A percentile compares a stretch with the other conserved stretches of the same genome.
phyloP scores from a whole-genome alignment of 2,888 invertebrate genomes.

The Microctonus brassicae region DNA sequence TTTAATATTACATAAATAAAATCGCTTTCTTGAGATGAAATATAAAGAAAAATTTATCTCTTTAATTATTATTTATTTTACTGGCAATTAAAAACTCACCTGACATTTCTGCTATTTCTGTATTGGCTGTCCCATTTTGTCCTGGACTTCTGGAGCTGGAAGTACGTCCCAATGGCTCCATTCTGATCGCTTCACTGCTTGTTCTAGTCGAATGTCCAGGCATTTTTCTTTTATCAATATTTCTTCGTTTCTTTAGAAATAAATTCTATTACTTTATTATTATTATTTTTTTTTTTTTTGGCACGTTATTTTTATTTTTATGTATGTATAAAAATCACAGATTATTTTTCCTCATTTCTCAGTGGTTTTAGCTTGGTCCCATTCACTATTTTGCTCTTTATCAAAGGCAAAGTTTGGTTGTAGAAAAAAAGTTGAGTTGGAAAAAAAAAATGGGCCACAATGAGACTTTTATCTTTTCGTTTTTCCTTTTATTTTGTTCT shows the following conservation, averaged over 20 bases:
- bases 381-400: neutral
- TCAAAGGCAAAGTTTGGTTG: neutral
- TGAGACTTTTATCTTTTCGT: neutral
- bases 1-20: too few relatives aligned
- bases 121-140: constrained; percentile 65
- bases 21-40: too few relatives aligned
- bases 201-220: constrained; percentile 50
- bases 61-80: neutral
- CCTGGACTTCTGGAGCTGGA: constrained; percentile 63
- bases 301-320: neutral
- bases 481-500: neutral
- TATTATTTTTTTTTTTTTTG: neutral
- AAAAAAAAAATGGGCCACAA: neutral
- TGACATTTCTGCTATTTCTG: constrained; percentile 58
- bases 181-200: constrained; percentile 66
- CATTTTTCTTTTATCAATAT: constrained; percentile 18
- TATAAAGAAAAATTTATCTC: too few relatives aligned
- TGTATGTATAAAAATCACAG: constrained; percentile 24
- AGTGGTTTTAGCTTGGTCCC: neutral
- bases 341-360: neutral
- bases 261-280: neutral
- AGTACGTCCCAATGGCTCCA: constrained; percentile 64
- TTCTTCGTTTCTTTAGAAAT: constrained; percentile 16
- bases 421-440: neutral
- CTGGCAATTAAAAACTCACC: constrained; percentile 47